Evolutionary conservation across 2,888 invertebrate genomes (phyloP).

Genomic region (Acanthosoma haemorrhoidale): DNA sequence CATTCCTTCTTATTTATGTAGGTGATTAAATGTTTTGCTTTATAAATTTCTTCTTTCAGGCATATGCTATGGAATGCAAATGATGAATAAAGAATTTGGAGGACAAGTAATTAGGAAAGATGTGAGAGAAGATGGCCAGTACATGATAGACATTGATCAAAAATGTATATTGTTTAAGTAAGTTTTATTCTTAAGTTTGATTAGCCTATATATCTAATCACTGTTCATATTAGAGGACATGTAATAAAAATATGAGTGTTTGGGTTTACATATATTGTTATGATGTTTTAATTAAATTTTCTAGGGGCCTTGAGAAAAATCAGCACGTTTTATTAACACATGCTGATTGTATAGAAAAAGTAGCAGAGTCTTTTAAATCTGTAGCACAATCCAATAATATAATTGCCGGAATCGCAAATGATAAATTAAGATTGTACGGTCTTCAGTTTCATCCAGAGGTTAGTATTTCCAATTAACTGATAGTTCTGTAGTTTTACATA

Average conservation of each 20-base stretch:
- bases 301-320: conserved; percentile 77
- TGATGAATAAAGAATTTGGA: conserved; percentile 96
- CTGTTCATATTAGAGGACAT: too few relatives aligned
- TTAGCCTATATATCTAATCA: too few relatives aligned
- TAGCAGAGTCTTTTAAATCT: conserved; percentile 81
- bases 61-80: conserved; percentile 99
- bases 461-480: background rate
- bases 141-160: conserved; percentile 78
- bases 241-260: too few relatives aligned
- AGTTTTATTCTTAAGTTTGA: conserved; percentile 45
- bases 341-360: conserved; percentile 90
- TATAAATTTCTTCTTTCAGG: conserved; percentile 52
- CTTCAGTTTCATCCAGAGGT: conserved; percentile 99
- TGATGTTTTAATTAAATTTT: conserved; percentile 31
- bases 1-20: background rate
- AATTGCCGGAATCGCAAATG: conserved; percentile 85
- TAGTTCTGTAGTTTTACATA: background rate
- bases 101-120: conserved; percentile 85
- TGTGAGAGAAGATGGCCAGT: conserved; percentile 90
- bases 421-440: conserved; percentile 83
- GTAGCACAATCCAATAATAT: conserved; percentile 79
- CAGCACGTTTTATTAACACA: conserved; percentile 93
- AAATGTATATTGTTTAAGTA: conserved; percentile 89
- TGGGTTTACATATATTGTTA: background rate
- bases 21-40: background rate